These are phyloP conservation scores for Cyphomyrmex costatus DNA, from an alignment of 1,140 invertebrate species.

Conservation along the genomic window DNA sequence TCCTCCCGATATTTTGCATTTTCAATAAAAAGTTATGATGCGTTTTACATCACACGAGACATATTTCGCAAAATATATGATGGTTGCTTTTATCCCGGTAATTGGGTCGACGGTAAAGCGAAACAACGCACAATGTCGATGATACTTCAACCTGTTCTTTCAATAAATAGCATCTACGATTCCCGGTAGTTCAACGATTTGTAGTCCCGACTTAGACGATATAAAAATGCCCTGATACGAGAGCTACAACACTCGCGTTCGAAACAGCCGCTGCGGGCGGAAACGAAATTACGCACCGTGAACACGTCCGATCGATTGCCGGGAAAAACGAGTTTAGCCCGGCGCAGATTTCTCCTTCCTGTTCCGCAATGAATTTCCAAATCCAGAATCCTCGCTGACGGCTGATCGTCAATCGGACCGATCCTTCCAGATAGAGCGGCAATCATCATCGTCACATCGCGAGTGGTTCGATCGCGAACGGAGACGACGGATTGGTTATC, in stretches of 20 bases:
- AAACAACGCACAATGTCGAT: neutral
- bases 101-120: constrained; percentile 15
- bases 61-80: constrained; percentile 26
- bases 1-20: constrained; percentile 36
- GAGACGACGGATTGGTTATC: constrained; percentile 59
- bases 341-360: constrained; percentile 42
- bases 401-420: neutral
- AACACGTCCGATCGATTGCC: constrained; percentile 47
- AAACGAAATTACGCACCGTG: constrained; percentile 54
- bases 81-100: neutral
- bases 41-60: constrained; percentile 21
- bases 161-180: neutral
- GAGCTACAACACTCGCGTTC: constrained; percentile 10
- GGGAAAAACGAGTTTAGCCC: constrained; percentile 51
- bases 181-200: neutral
- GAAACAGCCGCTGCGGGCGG: constrained; percentile 45
- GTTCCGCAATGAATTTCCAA: constrained; percentile 49
- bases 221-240: constrained; percentile 20
- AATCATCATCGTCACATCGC: neutral
- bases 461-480: constrained; percentile 72
- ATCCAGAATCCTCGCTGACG: constrained; percentile 34
- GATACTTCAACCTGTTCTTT: neutral
- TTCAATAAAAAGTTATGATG: constrained; percentile 30
- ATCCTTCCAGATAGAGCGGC: neutral
- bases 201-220: neutral